Evolutionary conservation across 2,113 vertebrate genomes (phyloP).

Genomic region (Stegostoma tigrinum): DNA sequence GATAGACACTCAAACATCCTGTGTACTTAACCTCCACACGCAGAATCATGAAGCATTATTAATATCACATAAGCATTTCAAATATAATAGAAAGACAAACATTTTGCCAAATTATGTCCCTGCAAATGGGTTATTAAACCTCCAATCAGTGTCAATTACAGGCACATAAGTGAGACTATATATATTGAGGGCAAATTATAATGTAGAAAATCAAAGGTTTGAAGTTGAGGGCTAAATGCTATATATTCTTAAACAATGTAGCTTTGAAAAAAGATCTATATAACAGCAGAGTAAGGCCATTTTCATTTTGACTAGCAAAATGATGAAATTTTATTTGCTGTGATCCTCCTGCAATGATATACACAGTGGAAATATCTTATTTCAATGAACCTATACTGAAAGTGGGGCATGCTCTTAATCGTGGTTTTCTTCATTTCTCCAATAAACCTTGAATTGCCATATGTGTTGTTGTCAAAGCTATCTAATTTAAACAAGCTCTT

Average conservation of each 20-base stretch:
- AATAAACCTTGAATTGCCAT: not conserved
- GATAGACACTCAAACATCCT: not conserved
- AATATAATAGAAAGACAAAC: not conserved
- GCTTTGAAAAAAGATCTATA: not conserved
- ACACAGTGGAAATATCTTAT: not conserved
- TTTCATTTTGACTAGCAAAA: not conserved
- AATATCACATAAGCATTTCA: not conserved
- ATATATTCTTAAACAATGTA: not conserved
- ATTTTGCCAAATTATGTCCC: not conserved
- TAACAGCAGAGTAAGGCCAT: not conserved
- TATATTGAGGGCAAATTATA: not conserved
- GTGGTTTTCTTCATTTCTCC: not conserved
- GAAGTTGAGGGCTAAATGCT: not conserved
- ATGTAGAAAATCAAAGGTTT: not conserved
- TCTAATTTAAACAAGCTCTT: not conserved
- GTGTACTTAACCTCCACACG: conserved; percentile 5
- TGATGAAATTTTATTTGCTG: not conserved
- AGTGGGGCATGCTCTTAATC: not conserved
- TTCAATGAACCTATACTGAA: not conserved
- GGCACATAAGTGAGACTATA: not conserved
- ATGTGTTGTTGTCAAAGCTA: not conserved
- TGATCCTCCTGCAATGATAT: not conserved
- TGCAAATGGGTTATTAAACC: not conserved
- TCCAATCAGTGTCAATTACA: conserved; percentile 7
- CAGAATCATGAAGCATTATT: conserved; percentile 1